Evolutionary conservation across 2,113 vertebrate species (phyloP).

Genomic region (Brachyhypopomus occidentalis): DNA sequence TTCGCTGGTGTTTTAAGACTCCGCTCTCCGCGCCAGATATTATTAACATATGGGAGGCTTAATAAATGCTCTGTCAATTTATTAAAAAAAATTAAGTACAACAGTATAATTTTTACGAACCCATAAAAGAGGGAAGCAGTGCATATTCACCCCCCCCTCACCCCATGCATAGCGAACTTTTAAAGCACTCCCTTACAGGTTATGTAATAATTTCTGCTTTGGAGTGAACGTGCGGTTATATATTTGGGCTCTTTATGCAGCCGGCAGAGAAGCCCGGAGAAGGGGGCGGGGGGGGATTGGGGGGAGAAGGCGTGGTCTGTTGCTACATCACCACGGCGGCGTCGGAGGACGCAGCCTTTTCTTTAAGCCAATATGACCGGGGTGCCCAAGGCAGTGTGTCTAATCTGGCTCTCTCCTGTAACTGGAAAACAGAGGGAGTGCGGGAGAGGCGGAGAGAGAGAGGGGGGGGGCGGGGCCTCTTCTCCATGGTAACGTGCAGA

Average conservation of each 20-base stretch:
- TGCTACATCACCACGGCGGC: constrained; percentile 1
- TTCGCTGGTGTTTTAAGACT: constrained; percentile 63
- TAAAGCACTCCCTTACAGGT: constrained; percentile 82
- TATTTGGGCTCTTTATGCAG: constrained; percentile 48
- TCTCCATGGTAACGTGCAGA: constrained; percentile 49
- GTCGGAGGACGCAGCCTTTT: constrained; percentile 33
- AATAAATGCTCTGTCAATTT: constrained; percentile 91
- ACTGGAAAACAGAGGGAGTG: constrained; percentile 25
- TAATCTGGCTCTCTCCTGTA: constrained; percentile 35
- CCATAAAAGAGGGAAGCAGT: constrained; percentile 90
- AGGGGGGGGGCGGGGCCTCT: constrained; percentile 18
- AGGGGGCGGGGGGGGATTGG: constrained; percentile 9
- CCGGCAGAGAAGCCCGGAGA: not conserved
- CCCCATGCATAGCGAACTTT: constrained; percentile 89
- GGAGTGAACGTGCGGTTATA: constrained; percentile 65
- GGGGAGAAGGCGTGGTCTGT: constrained; percentile 26
- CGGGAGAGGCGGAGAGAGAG: constrained; percentile 6
- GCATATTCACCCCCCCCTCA: constrained; percentile 91
- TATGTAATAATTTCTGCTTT: constrained; percentile 89
- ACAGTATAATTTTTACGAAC: constrained; percentile 89
- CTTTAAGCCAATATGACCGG: constrained; percentile 36
- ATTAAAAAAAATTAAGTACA: constrained; percentile 91
- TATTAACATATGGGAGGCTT: constrained; percentile 90
- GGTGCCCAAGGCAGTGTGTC: constrained; percentile 42
- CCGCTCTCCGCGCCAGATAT: constrained; percentile 51